These are phyloP conservation scores for Pteropus alecto DNA, from an alignment of 2,113 vertebrate genomes.

Conservation along the genomic window DNA sequence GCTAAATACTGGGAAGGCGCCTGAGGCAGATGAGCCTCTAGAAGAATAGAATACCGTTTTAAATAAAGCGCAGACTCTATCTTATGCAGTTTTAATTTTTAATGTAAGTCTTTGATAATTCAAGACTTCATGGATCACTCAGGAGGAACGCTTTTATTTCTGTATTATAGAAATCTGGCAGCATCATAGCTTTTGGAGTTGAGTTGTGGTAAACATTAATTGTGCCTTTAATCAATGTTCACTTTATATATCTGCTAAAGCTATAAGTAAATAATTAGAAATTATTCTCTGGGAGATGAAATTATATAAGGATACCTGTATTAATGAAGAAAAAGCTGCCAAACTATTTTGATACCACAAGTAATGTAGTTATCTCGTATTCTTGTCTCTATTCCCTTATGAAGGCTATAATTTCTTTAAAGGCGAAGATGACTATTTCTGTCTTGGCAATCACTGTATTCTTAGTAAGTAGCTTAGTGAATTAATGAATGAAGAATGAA, in stretches of 20 bases:
- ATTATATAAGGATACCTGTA: background rate
- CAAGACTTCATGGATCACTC: constrained; percentile 14
- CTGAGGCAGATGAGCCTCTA: constrained; percentile 54
- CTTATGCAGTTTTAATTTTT: constrained; percentile 67
- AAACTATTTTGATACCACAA: background rate
- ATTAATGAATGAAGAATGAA: background rate
- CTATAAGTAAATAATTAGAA: background rate
- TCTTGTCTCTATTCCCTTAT: background rate
- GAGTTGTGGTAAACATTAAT: constrained; percentile 35
- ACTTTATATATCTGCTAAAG: background rate
- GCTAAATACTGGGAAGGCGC: constrained; percentile 62
- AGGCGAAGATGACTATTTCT: background rate
- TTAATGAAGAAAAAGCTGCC: background rate
- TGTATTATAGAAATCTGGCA: constrained; percentile 51
- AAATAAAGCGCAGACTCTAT: constrained; percentile 52
- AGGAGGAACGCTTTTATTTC: constrained; percentile 33
- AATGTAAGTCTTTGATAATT: constrained; percentile 61
- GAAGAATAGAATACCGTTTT: constrained; percentile 54
- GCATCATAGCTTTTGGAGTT: background rate
- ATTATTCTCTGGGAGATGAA: background rate
- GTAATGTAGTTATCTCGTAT: background rate
- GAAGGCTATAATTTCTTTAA: background rate
- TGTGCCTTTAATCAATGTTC: background rate
- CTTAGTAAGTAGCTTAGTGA: background rate
- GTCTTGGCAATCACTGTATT: background rate